A percentile compares a stretch with the other conserved stretches of the same genome.
phyloP scores from a whole-genome alignment of 2,113 vertebrate genomes.

The Tychaedon coryphoeus region DNA sequence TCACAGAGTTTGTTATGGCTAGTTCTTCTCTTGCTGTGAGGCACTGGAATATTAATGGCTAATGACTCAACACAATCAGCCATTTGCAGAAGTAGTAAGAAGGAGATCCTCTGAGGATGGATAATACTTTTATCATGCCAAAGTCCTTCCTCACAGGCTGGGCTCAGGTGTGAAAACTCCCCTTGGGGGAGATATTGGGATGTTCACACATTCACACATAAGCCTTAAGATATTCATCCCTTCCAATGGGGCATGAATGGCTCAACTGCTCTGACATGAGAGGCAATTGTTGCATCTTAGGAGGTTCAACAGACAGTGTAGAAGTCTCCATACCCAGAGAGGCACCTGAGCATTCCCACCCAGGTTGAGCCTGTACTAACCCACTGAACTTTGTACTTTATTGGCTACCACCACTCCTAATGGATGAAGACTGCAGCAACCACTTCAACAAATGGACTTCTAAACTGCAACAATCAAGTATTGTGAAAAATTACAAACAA shows the following conservation, averaged over 20 bases:
- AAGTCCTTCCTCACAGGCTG: rapidly evolving
- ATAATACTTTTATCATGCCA: not conserved
- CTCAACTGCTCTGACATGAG: not conserved
- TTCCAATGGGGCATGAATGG: no score
- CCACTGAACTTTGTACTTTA: not conserved
- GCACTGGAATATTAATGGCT: not conserved
- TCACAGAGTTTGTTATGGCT: not conserved
- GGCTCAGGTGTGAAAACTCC: not conserved
- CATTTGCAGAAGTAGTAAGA: not conserved
- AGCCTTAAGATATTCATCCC: not conserved
- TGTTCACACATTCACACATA: rapidly evolving
- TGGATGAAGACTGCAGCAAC: rapidly evolving
- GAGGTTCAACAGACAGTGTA: not conserved
- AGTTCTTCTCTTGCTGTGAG: not conserved
- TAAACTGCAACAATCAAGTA: not conserved
- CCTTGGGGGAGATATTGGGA: not conserved
- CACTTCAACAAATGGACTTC: not conserved
- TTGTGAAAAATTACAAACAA: not conserved
- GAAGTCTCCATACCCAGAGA: rapidly evolving
- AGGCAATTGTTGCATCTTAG: not conserved
- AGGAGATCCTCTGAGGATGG: rapidly evolving
- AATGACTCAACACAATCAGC: not conserved
- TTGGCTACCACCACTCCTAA: not conserved
- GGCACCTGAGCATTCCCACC: not conserved
- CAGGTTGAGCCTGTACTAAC: not conserved